Conservation (phyloP, 1,140 invertebrate genomes). For the Ostrea denselamellosa region DNA sequence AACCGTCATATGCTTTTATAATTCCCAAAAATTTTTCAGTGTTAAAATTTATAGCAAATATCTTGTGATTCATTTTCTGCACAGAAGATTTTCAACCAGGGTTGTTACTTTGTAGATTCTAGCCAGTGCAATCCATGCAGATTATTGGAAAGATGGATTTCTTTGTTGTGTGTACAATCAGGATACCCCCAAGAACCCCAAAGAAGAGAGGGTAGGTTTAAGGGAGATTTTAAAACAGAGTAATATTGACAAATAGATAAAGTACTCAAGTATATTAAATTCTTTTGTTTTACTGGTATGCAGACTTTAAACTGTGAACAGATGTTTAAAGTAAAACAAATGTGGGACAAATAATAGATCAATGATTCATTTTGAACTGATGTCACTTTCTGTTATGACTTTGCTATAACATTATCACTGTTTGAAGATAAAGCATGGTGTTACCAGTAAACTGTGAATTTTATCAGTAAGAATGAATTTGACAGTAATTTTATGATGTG, state of each 20-base stretch:
- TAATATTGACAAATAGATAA: background rate
- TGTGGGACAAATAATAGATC: background rate
- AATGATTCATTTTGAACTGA: background rate
- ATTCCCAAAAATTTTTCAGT: no score
- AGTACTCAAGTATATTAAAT: background rate
- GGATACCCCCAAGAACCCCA: constrained; percentile 66
- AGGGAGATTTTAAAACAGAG: background rate
- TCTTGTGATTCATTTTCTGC: no score
- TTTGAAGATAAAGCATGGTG: no score
- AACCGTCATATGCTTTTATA: no score
- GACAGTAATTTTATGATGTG: no score
- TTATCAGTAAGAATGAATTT: no score
- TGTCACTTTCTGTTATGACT: background rate
- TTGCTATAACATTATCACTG: background rate
- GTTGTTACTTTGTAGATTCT: constrained; percentile 67
- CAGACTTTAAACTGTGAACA: constrained; percentile 10
- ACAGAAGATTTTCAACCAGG: background rate
- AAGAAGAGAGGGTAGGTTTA: constrained; percentile 69
- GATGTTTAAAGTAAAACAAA: no score
- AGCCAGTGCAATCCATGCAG: constrained; percentile 66
- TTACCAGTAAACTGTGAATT: no score
- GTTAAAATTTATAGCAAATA: no score
- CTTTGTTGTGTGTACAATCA: constrained; percentile 69
- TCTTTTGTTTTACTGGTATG: background rate
- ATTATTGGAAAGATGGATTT: constrained; percentile 63